These are phyloP conservation scores for Anagrus nilaparvatae DNA, from an alignment of 1,140 invertebrate species.

Conservation along the genomic window DNA sequence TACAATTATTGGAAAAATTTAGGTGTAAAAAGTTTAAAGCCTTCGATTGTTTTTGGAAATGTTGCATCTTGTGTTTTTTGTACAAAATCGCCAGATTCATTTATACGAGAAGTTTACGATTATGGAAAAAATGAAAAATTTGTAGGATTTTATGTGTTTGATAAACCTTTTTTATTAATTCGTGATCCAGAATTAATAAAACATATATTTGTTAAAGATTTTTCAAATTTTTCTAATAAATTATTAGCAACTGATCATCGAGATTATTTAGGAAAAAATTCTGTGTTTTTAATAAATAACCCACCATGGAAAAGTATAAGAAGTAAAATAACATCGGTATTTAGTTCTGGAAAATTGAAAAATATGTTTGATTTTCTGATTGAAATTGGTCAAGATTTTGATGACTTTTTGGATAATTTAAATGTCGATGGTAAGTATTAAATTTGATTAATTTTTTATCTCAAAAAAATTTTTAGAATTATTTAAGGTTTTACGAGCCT, in stretches of 20 bases:
- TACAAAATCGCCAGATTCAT: conserved; percentile 12
- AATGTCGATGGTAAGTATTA: conserved; percentile 27
- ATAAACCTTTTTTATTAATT: conserved; percentile 17
- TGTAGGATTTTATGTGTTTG: conserved; percentile 17
- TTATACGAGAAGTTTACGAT: conserved; percentile 21
- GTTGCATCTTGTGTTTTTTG: conserved; percentile 15
- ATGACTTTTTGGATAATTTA: conserved; percentile 30
- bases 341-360: conserved; percentile 40
- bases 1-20: conserved; percentile 39
- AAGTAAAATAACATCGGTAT: conserved; percentile 38
- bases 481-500: too few relatives aligned
- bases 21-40: conserved; percentile 30
- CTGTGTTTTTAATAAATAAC: conserved; percentile 16
- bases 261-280: conserved; percentile 14
- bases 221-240: conserved; percentile 26
- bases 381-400: conserved; percentile 22
- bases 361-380: conserved; percentile 24
- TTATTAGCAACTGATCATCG: conserved; percentile 36
- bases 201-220: conserved; percentile 29
- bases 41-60: conserved; percentile 31
- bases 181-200: conserved; percentile 26
- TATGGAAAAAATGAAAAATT: conserved; percentile 10
- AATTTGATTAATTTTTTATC: neutral
- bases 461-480: too few relatives aligned
- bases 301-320: conserved; percentile 38